Evolutionary conservation across 2,113 vertebrate species (phyloP), one percentile per base, ranked within the genome.

Genomic region (Edolisoma coerulescens): DNA sequence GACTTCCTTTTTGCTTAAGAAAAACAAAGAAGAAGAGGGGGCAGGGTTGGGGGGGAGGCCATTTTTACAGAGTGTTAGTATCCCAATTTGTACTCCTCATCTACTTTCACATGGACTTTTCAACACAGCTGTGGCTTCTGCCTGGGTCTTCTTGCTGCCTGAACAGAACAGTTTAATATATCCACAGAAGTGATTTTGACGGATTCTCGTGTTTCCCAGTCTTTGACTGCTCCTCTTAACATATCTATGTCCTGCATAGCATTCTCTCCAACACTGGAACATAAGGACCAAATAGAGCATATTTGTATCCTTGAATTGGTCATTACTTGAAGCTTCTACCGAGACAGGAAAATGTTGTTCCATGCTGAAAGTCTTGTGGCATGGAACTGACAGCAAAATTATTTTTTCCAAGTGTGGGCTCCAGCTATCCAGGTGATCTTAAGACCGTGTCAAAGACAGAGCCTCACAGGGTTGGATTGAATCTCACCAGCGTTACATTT

Each of bases 31-130:
- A 59, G 30, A 7, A 39, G 56, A 4, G 2, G 5, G 7, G 3
- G 2, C 0, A 0, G 2, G 6, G 5, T 6, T 27, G 16, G 2
- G 2, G 2, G 7, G 13, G 19, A 44, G 18, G 44, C 18, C 23
- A 73, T 33, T 84, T 63, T 69, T 73, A 5, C 10, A 67, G 26
- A 33, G 30, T 52, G 3, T 42, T 68, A 65, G 7, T 22, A 49
- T 61, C 21, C 20, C 20, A 71, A 30, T 53, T 56, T 21, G 11
- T 65, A 24, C 7, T 57, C 10, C 12, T 73, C 6, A 18, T 64
- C 22, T 74, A 16, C 13, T 79, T 82, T 64, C 10, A 1, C 6
- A 9, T 15, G 15, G 41, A 42, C 20, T 82, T 87, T 70, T 71
- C 44, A 84, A 35, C 3, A 33, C 1, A 1, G 16, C 16, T 82